A percentile compares a stretch with the other conserved stretches of the same genome.
These are phyloP conservation scores for Glyphotaelius pellucidus DNA, from an alignment of 2,888 invertebrate genomes.

Conservation along the genomic window DNA sequence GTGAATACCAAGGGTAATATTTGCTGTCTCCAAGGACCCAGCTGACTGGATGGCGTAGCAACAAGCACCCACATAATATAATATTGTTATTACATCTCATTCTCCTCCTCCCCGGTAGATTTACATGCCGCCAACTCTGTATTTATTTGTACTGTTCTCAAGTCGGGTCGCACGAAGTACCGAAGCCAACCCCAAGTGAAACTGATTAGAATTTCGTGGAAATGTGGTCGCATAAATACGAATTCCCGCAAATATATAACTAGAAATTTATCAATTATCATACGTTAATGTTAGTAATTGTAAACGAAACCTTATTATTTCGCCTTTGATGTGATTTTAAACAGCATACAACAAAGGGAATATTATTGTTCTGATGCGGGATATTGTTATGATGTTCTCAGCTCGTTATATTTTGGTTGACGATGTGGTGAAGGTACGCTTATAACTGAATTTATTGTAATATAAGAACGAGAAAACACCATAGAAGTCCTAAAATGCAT, in stretches of 20 bases:
- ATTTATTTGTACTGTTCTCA: constrained; percentile 36
- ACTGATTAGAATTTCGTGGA: constrained; percentile 59
- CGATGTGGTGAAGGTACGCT: neutral
- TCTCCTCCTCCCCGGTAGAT: constrained; percentile 40
- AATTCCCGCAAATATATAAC: constrained; percentile 50
- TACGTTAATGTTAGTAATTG: constrained; percentile 60
- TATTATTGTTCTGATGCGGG: constrained; percentile 30
- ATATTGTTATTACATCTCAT: neutral
- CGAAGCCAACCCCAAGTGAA: constrained; percentile 38
- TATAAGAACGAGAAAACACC: neutral
- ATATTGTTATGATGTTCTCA: neutral
- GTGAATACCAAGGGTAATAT: constrained; percentile 21
- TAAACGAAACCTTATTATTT: constrained; percentile 59
- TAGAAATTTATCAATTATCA: constrained; percentile 65
- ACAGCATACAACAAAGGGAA: constrained; percentile 31
- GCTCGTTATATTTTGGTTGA: neutral
- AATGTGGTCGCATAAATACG: constrained; percentile 58
- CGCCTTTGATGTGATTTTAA: constrained; percentile 53
- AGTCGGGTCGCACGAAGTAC: constrained; percentile 26
- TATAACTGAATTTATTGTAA: neutral
- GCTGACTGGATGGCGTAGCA: constrained; percentile 51
- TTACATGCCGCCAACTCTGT: constrained; percentile 52
- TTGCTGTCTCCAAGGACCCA: constrained; percentile 29
- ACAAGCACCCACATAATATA: constrained; percentile 38
- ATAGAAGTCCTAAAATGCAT: neutral